Percentiles rank a stretch among this genome's conserved stretches.
phyloP scores from a whole-genome alignment of 2,888 invertebrate species.

The Stenoptilia bipunctidactyla region DNA sequence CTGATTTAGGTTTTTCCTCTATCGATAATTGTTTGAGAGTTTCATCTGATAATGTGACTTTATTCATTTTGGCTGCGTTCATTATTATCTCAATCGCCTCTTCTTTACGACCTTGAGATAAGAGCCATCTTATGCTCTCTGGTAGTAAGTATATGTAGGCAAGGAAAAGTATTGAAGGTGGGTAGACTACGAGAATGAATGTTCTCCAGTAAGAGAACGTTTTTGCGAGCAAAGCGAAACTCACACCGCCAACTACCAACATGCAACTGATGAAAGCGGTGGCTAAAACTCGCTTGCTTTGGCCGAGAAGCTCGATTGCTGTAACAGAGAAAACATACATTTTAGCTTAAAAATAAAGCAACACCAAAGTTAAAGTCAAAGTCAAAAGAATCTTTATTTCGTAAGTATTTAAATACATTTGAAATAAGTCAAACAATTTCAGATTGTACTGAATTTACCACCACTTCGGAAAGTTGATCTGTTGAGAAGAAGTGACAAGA shows the following conservation, averaged over 20 bases:
- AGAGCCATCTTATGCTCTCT: conserved; percentile 83
- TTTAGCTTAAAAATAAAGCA: too few species aligned
- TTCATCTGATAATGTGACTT: conserved; percentile 55
- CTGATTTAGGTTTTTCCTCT: conserved; percentile 29
- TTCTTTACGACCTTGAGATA: conserved; percentile 76
- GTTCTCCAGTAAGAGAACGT: conserved; percentile 78
- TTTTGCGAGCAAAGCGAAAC: conserved; percentile 78
- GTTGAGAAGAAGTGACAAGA: too few species aligned
- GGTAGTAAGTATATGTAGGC: conserved; percentile 79
- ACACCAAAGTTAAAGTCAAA: too few species aligned
- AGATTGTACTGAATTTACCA: too few species aligned
- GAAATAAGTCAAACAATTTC: too few species aligned
- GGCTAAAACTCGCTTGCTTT: conserved; percentile 51
- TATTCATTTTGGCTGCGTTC: conserved; percentile 75
- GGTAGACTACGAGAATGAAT: conserved; percentile 76
- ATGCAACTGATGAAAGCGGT: conserved; percentile 54
- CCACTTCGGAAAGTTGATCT: too few species aligned
- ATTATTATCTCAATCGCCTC: conserved; percentile 75
- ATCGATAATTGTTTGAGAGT: conserved; percentile 53
- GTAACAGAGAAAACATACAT: conserved; percentile 6
- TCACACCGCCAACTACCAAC: conserved; percentile 78
- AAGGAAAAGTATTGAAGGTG: conserved; percentile 77
- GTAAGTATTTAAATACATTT: too few species aligned
- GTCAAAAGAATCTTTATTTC: too few species aligned
- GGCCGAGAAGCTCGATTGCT: conserved; percentile 57